Conservation (phyloP, 2,888 invertebrate genomes). For the Cenopis cana region DNA sequence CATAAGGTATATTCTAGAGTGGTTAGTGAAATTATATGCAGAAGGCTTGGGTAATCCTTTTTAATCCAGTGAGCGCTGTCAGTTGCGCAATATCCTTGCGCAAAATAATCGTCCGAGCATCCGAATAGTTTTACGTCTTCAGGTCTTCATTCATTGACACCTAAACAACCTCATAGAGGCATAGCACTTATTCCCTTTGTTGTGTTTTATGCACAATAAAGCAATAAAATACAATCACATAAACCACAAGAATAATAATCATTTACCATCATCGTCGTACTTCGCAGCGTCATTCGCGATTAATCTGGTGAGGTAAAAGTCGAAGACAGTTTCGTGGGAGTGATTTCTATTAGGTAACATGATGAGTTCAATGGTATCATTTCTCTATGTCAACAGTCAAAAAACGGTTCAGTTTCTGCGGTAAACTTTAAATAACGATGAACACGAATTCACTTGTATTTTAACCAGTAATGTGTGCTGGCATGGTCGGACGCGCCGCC, state of each 20-base stretch:
- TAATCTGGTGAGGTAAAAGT: conserved; percentile 30
- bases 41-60: conserved; percentile 28
- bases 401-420: background rate
- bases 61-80: conserved; percentile 31
- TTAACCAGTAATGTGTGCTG: conserved; percentile 11
- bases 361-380: conserved; percentile 1
- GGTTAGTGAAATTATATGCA: conserved; percentile 19
- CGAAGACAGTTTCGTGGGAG: conserved; percentile 34
- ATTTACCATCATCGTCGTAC: conserved; percentile 36
- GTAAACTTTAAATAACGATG: conserved; percentile 14
- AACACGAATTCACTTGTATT: conserved; percentile 14
- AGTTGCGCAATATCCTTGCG: conserved; percentile 32
- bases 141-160: conserved; percentile 1
- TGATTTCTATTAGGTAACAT: conserved; percentile 18
- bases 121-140: conserved; percentile 2
- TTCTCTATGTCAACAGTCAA: background rate
- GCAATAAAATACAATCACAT: too few relatives aligned
- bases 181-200: too few relatives aligned
- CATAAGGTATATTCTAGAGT: conserved; percentile 24
- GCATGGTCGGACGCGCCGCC: conserved; percentile 22
- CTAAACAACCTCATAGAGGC: too few relatives aligned
- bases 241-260: background rate
- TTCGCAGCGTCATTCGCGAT: conserved; percentile 32
- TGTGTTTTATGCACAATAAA: too few relatives aligned
- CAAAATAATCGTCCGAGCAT: conserved; percentile 13